phyloP scores from a whole-genome alignment of 2,797 vertebrate species.

The Thripadectes ignobilis region DNA sequence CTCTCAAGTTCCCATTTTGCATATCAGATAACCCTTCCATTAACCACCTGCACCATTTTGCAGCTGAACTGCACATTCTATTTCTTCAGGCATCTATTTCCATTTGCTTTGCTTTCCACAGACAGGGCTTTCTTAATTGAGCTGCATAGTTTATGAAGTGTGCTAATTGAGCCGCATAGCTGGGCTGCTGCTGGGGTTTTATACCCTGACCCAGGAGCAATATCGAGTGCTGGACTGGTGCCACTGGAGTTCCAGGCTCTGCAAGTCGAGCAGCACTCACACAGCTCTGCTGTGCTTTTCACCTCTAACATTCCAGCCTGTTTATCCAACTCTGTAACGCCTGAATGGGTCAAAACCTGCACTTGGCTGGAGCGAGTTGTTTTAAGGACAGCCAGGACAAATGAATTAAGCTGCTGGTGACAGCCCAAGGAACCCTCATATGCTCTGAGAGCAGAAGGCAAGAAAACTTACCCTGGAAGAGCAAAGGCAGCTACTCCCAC shows the following conservation, averaged over 20 bases:
- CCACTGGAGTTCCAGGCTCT: not conserved
- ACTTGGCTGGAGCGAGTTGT: not conserved
- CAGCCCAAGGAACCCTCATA: not conserved
- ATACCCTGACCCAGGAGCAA: not conserved
- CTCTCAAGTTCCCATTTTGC: not conserved
- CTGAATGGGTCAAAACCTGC: not conserved
- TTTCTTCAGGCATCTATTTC: slow-evolving; percentile 50
- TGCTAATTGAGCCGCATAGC: slow-evolving; percentile 48
- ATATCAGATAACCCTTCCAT: slow-evolving; percentile 53
- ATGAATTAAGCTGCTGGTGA: not conserved
- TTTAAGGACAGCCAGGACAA: not conserved
- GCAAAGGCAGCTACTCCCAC: not conserved
- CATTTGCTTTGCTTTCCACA: not conserved
- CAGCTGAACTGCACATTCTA: slow-evolving; percentile 42
- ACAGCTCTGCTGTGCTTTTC: not conserved
- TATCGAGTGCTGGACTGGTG: not conserved
- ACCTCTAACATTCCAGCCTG: rapidly evolving
- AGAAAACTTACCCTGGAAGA: not conserved
- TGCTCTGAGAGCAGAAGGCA: not conserved
- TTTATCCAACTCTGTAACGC: not conserved
- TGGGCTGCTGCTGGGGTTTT: not conserved
- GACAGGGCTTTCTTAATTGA: slow-evolving; percentile 50
- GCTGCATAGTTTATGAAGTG: slow-evolving; percentile 36
- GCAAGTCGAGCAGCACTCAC: not conserved
- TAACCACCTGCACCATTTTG: slow-evolving; percentile 27